phyloP scores from a whole-genome alignment of 1,140 invertebrate species.

The Phthorimaea operculella region DNA sequence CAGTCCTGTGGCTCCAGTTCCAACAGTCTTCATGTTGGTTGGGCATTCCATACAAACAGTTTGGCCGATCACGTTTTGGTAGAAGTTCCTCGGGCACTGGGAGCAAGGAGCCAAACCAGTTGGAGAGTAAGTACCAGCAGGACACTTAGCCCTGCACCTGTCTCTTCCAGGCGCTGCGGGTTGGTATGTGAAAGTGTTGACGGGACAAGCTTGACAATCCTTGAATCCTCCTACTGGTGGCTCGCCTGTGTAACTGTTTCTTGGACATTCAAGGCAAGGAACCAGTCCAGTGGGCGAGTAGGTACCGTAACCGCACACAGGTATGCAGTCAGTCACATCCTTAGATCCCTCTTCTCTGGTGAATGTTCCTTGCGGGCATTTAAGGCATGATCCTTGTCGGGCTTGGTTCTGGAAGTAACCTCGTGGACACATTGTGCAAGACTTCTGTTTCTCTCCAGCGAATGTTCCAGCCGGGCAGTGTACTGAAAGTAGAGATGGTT shows the following conservation, averaged over 20 bases:
- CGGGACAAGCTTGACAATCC: slow-evolving; percentile 92
- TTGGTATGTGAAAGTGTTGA: slow-evolving; percentile 92
- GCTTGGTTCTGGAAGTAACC: slow-evolving; percentile 95
- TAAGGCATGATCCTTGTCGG: slow-evolving; percentile 85
- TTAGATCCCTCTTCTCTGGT: slow-evolving; percentile 93
- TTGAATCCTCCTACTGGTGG: slow-evolving; percentile 93
- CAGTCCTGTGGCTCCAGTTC: slow-evolving; percentile 77
- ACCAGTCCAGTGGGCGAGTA: slow-evolving; percentile 95
- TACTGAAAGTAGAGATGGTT: slow-evolving; percentile 70
- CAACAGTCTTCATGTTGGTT: slow-evolving; percentile 84
- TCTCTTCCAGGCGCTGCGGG: slow-evolving; percentile 87
- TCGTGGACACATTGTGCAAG: slow-evolving; percentile 88
- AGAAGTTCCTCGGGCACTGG: slow-evolving; percentile 93
- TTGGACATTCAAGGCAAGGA: slow-evolving; percentile 94
- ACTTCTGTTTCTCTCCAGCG: slow-evolving; percentile 86
- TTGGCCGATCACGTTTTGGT: slow-evolving; percentile 85
- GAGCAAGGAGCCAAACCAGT: slow-evolving; percentile 96
- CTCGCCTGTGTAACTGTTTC: slow-evolving; percentile 90
- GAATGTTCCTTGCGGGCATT: slow-evolving; percentile 92
- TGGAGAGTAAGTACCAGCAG: slow-evolving; percentile 92
- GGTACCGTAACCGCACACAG: slow-evolving; percentile 96
- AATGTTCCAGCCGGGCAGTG: slow-evolving; percentile 96
- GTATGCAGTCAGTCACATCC: slow-evolving; percentile 83
- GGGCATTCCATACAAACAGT: slow-evolving; percentile 89
- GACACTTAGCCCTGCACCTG: slow-evolving; percentile 90